phyloP scores from a whole-genome alignment of 2,113 vertebrate species.

The Mormyrus iriodes region DNA sequence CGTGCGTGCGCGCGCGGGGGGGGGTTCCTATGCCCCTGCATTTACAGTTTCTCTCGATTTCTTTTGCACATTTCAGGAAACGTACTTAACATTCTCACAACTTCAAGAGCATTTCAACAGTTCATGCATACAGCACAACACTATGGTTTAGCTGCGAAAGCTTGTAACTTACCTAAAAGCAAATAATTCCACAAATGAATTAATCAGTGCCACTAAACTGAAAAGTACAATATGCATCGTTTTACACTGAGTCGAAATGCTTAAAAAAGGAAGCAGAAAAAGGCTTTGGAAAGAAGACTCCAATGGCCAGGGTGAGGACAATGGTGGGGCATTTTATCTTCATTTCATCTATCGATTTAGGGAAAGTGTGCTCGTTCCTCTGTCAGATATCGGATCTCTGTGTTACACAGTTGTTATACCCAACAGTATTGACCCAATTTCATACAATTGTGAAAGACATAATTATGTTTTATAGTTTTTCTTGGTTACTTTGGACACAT shows the following conservation, averaged over 20 bases:
- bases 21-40: not conserved
- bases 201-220: too few species aligned
- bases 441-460: not conserved
- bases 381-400: constrained; percentile 16
- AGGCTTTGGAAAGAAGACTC: not conserved
- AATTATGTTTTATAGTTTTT: not conserved
- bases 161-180: too few species aligned
- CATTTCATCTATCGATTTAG: not conserved
- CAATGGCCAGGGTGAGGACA: not conserved
- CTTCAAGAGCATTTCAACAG: too few species aligned
- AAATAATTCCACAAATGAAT: too few species aligned
- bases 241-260: too few species aligned
- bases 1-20: too few species aligned
- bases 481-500: not conserved
- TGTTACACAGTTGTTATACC: constrained; percentile 23
- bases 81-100: too few species aligned
- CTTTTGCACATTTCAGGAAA: too few species aligned
- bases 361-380: not conserved
- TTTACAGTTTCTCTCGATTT: too few species aligned
- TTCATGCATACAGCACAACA: too few species aligned
- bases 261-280: not conserved
- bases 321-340: not conserved
- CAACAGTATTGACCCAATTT: constrained; percentile 18
- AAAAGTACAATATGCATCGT: too few species aligned
- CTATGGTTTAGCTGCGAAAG: too few species aligned